Evolutionary conservation across 2,113 vertebrate genomes (phyloP), one percentile per base, ranked within the genome.

Genomic region (Clupea harengus): DNA sequence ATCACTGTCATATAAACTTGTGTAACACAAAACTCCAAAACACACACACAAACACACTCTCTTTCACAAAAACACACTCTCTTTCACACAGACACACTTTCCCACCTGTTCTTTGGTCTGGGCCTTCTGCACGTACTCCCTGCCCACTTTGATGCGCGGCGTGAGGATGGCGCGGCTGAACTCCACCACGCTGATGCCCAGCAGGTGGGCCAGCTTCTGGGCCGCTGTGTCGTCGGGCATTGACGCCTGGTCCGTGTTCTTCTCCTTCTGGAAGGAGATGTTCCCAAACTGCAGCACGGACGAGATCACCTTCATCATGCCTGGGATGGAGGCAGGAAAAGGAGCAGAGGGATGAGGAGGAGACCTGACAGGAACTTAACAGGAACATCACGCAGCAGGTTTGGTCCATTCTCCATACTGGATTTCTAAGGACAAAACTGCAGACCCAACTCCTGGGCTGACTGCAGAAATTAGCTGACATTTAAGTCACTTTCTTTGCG

Each of bases 221-320:
- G 97, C 97, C 44, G 97, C 97, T 87, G 97, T 98, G 94, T 98
- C 96, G 82, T 98, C 97, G 0, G 97, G 97, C 97, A 97, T 97
- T 8, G 97, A 96, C 9, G 97, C 97, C 88, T 97, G 97, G 85
- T 98, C 97, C 0, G 96, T 95, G 90, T 96, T 97, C 72, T 97
- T 95, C 84, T 98, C 97, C 60, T 95, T 96, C 75, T 93, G 95
- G 89, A 98, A 96, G 67, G 92, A 88, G 50, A 98, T 94, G 89
- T 98, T 98, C 22, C 97, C 97, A 17, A 98, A 97, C 93, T 98
- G 97, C 81, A 98, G 95, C 85, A 97, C 96, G 0, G 97, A 91
- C 0, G 97, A 98, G 86, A 97, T 95, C 81, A 95, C 95, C 92
- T 95, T 96, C 82, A 98, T 89, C 96, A 98, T 97, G 85, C 94